Evolutionary conservation across 1,140 invertebrate genomes (phyloP).

Genomic region (Chelonus insularis): DNA sequence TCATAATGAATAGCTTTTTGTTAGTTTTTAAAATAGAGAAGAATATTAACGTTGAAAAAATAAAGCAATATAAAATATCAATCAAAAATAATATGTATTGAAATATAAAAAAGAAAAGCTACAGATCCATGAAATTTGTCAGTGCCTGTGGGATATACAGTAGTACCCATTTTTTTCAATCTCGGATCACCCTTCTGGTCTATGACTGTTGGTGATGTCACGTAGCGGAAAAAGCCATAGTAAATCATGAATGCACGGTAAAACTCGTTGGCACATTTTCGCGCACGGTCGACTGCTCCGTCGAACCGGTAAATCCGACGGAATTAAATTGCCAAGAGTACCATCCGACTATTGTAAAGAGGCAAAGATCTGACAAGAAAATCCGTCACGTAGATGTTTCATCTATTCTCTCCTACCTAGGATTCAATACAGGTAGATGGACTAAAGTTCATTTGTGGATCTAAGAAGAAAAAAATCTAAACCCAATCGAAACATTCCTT

Average conservation of each 20-base stretch:
- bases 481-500: too few species aligned
- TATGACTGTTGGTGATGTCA: slow-evolving; percentile 8
- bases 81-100: background rate
- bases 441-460: background rate
- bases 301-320: slow-evolving; percentile 15
- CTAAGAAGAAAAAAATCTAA: too few species aligned
- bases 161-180: background rate
- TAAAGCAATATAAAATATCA: background rate
- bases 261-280: slow-evolving; percentile 12
- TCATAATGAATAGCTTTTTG: too few species aligned
- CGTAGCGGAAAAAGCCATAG: background rate
- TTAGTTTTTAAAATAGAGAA: too few species aligned
- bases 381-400: slow-evolving; percentile 2
- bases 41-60: too few species aligned
- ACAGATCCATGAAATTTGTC: too few species aligned
- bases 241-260: slow-evolving; percentile 13
- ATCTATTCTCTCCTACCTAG: background rate
- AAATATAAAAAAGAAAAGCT: background rate
- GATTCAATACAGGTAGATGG: background rate
- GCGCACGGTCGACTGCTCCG: slow-evolving; percentile 1
- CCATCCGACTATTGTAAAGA: background rate
- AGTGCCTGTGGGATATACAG: background rate
- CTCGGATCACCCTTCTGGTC: background rate
- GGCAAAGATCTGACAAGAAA: background rate
- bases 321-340: slow-evolving; percentile 10